Evolutionary conservation across 2,888 invertebrate genomes (phyloP).

Genomic region (Tachina lurida): DNA sequence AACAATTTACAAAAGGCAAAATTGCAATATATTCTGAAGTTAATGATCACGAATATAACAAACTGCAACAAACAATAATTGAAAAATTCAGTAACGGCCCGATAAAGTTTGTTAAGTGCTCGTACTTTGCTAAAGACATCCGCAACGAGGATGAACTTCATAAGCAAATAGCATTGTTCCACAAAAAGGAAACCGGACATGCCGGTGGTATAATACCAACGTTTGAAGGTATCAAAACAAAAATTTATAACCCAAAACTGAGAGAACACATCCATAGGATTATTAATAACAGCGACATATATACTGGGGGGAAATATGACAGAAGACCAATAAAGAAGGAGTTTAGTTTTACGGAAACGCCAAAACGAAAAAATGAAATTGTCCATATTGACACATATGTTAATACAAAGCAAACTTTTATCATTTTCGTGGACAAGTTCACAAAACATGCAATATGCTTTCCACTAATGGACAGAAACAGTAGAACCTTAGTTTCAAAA

Average conservation of each 20-base stretch:
- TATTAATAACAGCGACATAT: conserved; percentile 4
- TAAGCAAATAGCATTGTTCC: conserved; percentile 12
- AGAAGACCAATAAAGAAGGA: not conserved
- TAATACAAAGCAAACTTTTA: not conserved
- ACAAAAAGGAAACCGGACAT: conserved; percentile 36
- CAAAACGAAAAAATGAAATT: not conserved
- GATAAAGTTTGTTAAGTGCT: conserved; percentile 14
- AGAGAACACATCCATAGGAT: not conserved
- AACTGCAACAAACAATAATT: conserved; percentile 12
- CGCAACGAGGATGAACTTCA: not conserved
- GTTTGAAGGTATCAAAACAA: conserved; percentile 1
- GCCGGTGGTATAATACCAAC: conserved; percentile 12
- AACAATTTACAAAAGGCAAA: conserved; percentile 5
- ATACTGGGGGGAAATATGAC: conserved; percentile 10
- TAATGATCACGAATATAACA: conserved; percentile 13
- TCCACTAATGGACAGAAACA: not conserved
- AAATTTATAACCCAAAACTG: not conserved
- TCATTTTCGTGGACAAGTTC: conserved; percentile 6
- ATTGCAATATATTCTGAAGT: conserved; percentile 11
- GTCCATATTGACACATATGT: not conserved
- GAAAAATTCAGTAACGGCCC: not conserved
- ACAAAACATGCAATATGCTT: conserved; percentile 7
- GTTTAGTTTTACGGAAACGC: not conserved
- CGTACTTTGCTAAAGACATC: conserved; percentile 7
- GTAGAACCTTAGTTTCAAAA: not conserved